Evolutionary conservation across 2,888 invertebrate genomes (phyloP).

Genomic region (Latrodectus hesperus): DNA sequence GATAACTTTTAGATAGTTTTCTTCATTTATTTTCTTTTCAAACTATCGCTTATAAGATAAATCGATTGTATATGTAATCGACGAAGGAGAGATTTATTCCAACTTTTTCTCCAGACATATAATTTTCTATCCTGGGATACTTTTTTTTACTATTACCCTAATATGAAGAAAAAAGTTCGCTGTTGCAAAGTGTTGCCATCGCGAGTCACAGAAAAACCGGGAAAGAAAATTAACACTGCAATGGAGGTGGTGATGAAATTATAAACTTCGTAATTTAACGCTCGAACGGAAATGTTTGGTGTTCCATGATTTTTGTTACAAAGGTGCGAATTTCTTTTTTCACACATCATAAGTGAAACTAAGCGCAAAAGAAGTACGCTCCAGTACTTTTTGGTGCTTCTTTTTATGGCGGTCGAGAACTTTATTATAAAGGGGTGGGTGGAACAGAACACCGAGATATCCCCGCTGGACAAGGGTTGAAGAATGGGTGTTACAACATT

Average conservation of each 20-base stretch:
- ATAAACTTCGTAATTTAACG: conserved; percentile 48
- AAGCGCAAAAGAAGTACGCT: conserved; percentile 16
- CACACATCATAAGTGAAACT: background rate
- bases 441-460: background rate
- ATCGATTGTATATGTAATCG: no score
- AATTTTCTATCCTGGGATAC: no score
- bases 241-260: background rate
- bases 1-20: no score
- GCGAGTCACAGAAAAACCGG: no score
- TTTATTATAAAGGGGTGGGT: conserved; percentile 12
- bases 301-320: conserved; percentile 16
- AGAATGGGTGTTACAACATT: conserved; percentile 2
- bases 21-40: no score
- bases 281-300: conserved; percentile 14
- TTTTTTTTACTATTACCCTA: no score
- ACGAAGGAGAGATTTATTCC: no score
- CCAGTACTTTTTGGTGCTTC: background rate
- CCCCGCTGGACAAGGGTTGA: background rate
- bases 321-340: background rate
- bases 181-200: no score
- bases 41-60: no score
- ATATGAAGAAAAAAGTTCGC: no score
- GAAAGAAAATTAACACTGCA: no score
- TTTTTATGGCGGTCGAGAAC: background rate
- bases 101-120: no score